Base-by-base conservation (phyloP, 2,113 vertebrate genomes). In the Myxocyprinus asiaticus region DNA sequence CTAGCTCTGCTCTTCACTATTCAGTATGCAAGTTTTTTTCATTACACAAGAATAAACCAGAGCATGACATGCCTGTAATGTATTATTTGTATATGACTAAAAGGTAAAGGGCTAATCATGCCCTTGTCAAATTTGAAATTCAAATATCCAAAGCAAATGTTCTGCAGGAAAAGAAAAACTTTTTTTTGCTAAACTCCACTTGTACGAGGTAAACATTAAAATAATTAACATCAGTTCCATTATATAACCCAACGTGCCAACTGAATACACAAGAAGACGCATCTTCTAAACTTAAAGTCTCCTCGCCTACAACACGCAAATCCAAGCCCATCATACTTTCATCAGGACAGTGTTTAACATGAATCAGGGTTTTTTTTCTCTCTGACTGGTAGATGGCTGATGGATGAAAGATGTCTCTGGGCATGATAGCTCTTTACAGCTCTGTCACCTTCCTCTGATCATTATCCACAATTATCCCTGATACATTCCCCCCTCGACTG, bases 401-500 rank as follows among this genome's bases (percentile, higher is more conserved):
- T 74, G 61, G 77, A 83, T 80, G 44, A 56, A 68, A 15, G 33
- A 59, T 42, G 71, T 66, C 77, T 76, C 12, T 15, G 51, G 51
- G 64, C 43, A 50, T 5, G 7, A 79, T 80, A 61, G 22, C 43
- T 81, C 78, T 68, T 69, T 53, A 10, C 59, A 50, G 71, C 55
- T 33, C 22, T 74, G 62, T 79, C 22, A 67, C 76, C 62, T 82
- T 63, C 33, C 77, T 80, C 82, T 75, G 63, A 82, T 83, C 55
- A 85, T 86, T 85, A 82, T 75, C 79, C 74, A 79, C 83, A 83
- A 82, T 85, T 85, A 86, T 82, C 69, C 64, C 65, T 74, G 82
- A 87, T 74, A 72, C 72, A 84, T 72, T 70, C 62, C 65, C 7
- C 55, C 42, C 55, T 63, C 56, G 17, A 74, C 61, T 64, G 78